Percentiles rank a stretch among this genome's conserved stretches.
Evolutionary conservation across 2,888 invertebrate species (phyloP).

Genomic region (Thyatira batis): DNA sequence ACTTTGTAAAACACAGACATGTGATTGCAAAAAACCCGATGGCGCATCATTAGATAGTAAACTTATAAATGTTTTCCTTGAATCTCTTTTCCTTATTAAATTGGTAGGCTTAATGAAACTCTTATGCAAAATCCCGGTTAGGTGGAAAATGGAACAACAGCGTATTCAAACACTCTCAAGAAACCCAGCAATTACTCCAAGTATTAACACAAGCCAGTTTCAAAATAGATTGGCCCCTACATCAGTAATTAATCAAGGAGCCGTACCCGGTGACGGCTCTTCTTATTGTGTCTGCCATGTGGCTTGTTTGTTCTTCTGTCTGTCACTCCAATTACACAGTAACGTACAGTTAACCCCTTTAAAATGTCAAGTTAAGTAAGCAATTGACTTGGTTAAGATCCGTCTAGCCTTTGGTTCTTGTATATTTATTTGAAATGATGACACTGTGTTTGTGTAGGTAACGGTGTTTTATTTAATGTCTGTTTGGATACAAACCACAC

Average conservation of each 20-base stretch:
- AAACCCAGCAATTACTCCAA: background rate
- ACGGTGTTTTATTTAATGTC: background rate
- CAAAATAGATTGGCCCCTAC: slow-evolving; percentile 25
- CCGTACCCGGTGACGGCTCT: slow-evolving; percentile 8
- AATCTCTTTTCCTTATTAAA: background rate
- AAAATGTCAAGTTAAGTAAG: slow-evolving; percentile 30
- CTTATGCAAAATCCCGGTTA: too few relatives aligned
- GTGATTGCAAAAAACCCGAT: background rate
- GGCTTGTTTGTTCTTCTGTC: slow-evolving; percentile 33
- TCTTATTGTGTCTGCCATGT: slow-evolving; percentile 58
- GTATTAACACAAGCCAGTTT: slow-evolving; percentile 16
- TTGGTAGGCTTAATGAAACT: background rate
- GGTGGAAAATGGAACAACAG: too few relatives aligned
- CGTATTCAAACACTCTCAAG: too few relatives aligned
- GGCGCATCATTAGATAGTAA: background rate
- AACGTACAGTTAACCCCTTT: slow-evolving; percentile 40
- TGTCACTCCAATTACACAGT: slow-evolving; percentile 50
- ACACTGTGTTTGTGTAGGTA: background rate
- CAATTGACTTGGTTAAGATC: slow-evolving; percentile 24
- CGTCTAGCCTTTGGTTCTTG: slow-evolving; percentile 4
- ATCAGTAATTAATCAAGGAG: slow-evolving; percentile 43
- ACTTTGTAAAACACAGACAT: background rate
- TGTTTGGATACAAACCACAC: background rate
- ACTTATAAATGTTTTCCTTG: background rate
- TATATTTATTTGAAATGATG: background rate